Evolutionary conservation across 1,140 invertebrate genomes (phyloP), one percentile per base, ranked within the genome.

Genomic region (Drosophila ogumai): DNA sequence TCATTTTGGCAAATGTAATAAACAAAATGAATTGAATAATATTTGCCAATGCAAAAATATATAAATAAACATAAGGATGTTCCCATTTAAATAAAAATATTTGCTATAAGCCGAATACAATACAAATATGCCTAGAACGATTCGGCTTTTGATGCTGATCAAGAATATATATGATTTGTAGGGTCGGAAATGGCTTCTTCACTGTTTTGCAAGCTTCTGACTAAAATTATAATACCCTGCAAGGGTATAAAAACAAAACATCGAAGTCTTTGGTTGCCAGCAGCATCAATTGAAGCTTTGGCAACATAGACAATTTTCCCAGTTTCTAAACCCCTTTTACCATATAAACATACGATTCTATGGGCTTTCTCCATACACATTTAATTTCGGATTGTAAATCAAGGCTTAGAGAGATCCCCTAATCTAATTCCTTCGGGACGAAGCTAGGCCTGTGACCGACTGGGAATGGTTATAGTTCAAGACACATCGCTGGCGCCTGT

Each of bases 401-500:
- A 7, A 19, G 13, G 10, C 19, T 3, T 10, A 9, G 2, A 19
- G 25, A 36, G 32, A 36, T 6, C 0, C 46, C 46, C 25, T 12
- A 31, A 17, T 38, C 19, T 56, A 56, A 4, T 1, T 5, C 34
- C 32, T 25, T 9, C 3, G 9, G 19, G 13, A n/a, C 5, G 32
- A 6, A 38, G 13, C 54, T 8, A 12, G 17, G 9, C 13, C 7
- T 10, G 3, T 2, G 2, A 1, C 2, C 13, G 36, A 17, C 13
- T 25, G 31, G 7, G 19, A 5, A 17, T 72, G 6, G 67, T 58
- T n/a, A 8, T 76, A 79, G 52, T 90, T 36, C 1, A 67, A 36
- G 0, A 90, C 86, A 38, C 32, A 49, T 6, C 85, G 78, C 9
- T 67, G 46, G 6, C 86, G 75, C 8, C 49, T 36, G 0, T 71